These are phyloP conservation scores for Bovichtus variegatus DNA, from an alignment of 2,797 vertebrate species.

Conservation along the genomic window DNA sequence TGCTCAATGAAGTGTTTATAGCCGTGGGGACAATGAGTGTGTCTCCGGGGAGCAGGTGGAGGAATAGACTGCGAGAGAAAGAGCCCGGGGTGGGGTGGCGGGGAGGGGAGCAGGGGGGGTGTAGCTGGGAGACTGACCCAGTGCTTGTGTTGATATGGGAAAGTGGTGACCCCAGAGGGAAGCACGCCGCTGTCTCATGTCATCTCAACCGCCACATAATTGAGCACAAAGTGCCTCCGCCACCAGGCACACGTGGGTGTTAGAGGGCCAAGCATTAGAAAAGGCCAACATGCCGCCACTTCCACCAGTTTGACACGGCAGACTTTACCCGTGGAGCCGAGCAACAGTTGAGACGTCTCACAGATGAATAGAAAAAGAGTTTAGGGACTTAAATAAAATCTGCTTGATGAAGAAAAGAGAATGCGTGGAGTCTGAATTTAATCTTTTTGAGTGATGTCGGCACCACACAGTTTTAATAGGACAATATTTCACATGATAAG, in stretches of 20 bases:
- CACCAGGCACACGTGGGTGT: constrained; percentile 80
- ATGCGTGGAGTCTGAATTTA: not conserved
- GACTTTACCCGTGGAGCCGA: constrained; percentile 33
- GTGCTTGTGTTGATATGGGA: constrained; percentile 85
- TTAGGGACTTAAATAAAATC: not conserved
- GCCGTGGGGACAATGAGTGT: constrained; percentile 81
- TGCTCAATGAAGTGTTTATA: constrained; percentile 87
- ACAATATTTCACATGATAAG: not conserved
- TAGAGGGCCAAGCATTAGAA: constrained; percentile 64
- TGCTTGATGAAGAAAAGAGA: not conserved
- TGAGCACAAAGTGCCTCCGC: constrained; percentile 79
- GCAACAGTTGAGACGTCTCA: constrained; percentile 52
- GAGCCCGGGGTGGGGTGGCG: constrained; percentile 53
- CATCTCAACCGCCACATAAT: constrained; percentile 73
- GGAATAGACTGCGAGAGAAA: constrained; percentile 76
- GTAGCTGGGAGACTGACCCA: constrained; percentile 68
- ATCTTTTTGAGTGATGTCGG: not conserved
- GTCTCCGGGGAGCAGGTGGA: constrained; percentile 87
- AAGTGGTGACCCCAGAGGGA: constrained; percentile 84
- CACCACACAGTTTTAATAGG: not conserved
- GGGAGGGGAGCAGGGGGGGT: not conserved
- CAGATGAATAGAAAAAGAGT: constrained; percentile 1
- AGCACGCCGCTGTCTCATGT: constrained; percentile 77
- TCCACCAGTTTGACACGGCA: constrained; percentile 64
- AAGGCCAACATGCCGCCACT: constrained; percentile 66